Evolutionary conservation across 2,113 vertebrate genomes (phyloP).

Genomic region (Alectura lathami): DNA sequence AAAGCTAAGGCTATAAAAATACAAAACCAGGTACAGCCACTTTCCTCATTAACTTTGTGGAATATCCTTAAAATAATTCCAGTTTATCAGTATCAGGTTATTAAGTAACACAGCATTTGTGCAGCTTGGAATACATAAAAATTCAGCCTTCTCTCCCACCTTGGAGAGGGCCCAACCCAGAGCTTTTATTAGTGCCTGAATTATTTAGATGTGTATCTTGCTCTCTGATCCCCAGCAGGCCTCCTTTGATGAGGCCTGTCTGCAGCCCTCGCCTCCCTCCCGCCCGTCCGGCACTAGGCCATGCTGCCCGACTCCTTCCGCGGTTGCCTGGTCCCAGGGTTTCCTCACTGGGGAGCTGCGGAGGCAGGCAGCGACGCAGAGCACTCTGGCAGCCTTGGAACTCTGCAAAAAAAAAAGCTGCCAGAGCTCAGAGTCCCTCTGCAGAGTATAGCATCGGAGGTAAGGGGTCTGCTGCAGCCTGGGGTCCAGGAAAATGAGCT

Average conservation of each 20-base stretch:
- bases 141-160: not conserved
- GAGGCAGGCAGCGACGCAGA: not conserved
- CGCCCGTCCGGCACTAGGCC: not conserved
- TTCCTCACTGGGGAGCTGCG: not conserved
- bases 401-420: slow-evolving; percentile 41
- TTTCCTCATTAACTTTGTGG: slow-evolving; percentile 12
- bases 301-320: not conserved
- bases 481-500: not conserved
- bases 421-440: not conserved
- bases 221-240: slow-evolving; percentile 2
- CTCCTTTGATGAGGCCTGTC: slow-evolving; percentile 37
- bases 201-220: slow-evolving; percentile 48
- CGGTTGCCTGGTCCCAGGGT: not conserved
- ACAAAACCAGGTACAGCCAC: not conserved
- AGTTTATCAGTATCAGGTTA: not conserved
- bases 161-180: not conserved
- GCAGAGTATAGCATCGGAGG: slow-evolving; percentile 47
- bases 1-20: not conserved
- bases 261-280: not conserved
- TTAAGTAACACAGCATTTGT: not conserved
- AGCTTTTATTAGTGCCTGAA: slow-evolving; percentile 25
- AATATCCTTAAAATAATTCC: not conserved
- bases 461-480: slow-evolving; percentile 27
- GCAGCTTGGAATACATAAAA: not conserved
- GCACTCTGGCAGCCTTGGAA: not conserved